A percentile compares a stretch with the other conserved stretches of the same genome.
These are phyloP conservation scores for Hormaphis cornu DNA, from an alignment of 1,140 invertebrate genomes.

Conservation along the genomic window DNA sequence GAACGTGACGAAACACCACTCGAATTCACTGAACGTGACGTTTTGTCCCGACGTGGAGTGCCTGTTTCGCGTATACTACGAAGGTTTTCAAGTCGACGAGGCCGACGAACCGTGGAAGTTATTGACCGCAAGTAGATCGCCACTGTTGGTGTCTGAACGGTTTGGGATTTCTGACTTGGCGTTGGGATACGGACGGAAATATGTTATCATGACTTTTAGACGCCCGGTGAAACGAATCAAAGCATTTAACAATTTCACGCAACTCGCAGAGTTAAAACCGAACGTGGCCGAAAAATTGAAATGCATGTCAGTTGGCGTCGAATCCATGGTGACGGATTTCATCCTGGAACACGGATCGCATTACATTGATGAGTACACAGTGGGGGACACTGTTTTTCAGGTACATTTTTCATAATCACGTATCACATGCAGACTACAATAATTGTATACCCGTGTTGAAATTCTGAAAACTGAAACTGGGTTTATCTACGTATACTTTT, in stretches of 20 bases:
- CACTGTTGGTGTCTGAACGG: background rate
- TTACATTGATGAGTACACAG: slow-evolving; percentile 19
- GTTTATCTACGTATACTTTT: too few relatives aligned
- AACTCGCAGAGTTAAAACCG: background rate
- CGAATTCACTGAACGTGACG: background rate
- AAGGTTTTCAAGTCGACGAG: slow-evolving; percentile 7
- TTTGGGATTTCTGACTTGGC: slow-evolving; percentile 19
- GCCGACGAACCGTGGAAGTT: slow-evolving; percentile 19
- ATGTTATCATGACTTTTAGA: background rate
- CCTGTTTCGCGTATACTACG: background rate
- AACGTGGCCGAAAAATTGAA: background rate
- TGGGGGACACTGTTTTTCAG: slow-evolving; percentile 17
- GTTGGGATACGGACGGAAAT: background rate
- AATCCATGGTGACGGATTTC: slow-evolving; percentile 21
- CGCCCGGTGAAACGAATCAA: slow-evolving; percentile 14
- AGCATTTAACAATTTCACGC: background rate
- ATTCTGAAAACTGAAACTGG: too few relatives aligned
- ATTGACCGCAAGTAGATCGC: slow-evolving; percentile 4
- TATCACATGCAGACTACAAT: too few relatives aligned
- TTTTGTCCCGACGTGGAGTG: slow-evolving; percentile 23
- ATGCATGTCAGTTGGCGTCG: background rate
- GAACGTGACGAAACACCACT: slow-evolving; percentile 4
- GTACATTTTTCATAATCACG: too few relatives aligned
- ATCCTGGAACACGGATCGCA: slow-evolving; percentile 6
- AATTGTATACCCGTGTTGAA: too few relatives aligned